Evolutionary conservation across 2,888 invertebrate genomes (phyloP).

Genomic region (Dromius quadrimaculatus): DNA sequence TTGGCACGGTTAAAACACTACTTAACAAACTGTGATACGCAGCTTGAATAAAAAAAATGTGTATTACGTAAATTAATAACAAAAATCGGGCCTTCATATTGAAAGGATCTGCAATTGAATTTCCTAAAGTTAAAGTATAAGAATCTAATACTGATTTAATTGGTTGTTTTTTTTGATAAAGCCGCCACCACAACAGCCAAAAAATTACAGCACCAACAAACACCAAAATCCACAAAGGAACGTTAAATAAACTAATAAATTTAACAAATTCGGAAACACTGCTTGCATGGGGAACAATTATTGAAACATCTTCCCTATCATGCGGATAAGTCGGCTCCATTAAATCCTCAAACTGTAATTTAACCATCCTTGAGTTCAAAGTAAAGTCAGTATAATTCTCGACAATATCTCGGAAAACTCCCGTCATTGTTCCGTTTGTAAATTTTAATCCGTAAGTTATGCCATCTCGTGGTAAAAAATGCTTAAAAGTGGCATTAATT

Average conservation of each 20-base stretch:
- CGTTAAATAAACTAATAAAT: slow-evolving; percentile 38
- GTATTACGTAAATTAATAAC: slow-evolving; percentile 62
- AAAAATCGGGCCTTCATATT: slow-evolving; percentile 56
- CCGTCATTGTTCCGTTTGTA: slow-evolving; percentile 67
- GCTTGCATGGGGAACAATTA: slow-evolving; percentile 37
- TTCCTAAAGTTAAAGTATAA: slow-evolving; percentile 26
- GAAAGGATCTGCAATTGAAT: slow-evolving; percentile 19
- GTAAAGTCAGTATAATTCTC: slow-evolving; percentile 66
- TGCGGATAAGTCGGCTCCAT: slow-evolving; percentile 70
- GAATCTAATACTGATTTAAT: slow-evolving; percentile 12
- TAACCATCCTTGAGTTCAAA: slow-evolving; percentile 69
- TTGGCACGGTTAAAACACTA: slow-evolving; percentile 62
- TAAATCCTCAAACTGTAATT: slow-evolving; percentile 67
- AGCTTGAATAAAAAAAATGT: slow-evolving; percentile 62
- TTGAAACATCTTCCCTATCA: slow-evolving; percentile 54
- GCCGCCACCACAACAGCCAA: slow-evolving; percentile 29
- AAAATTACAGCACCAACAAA: slow-evolving; percentile 6
- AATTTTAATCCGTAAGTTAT: slow-evolving; percentile 67
- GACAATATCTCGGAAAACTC: slow-evolving; percentile 66
- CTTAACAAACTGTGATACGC: slow-evolving; percentile 64
- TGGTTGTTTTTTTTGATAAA: slow-evolving; percentile 3
- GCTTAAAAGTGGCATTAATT: slow-evolving; percentile 66
- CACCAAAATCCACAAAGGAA: slow-evolving; percentile 38
- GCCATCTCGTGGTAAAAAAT: slow-evolving; percentile 65
- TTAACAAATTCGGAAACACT: slow-evolving; percentile 31